Conservation (phyloP, 2,888 invertebrate species). For the Pseudococcus jackbeardsleyi region DNA sequence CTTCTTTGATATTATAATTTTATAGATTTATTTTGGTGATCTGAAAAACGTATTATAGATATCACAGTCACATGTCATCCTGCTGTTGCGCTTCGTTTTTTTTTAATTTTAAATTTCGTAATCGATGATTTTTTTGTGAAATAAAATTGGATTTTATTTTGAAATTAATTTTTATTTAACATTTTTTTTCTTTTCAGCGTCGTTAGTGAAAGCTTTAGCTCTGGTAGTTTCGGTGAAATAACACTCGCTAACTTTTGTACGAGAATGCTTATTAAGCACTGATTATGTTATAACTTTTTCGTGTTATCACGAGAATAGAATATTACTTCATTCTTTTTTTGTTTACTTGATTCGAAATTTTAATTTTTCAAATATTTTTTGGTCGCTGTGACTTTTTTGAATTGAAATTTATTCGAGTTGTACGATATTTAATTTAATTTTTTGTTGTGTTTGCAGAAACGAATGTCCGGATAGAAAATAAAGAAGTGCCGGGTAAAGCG, state of each 20-base stretch:
- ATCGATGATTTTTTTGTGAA: background rate
- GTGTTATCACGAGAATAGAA: background rate
- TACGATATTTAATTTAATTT: background rate
- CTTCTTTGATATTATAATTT: background rate
- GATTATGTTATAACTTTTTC: background rate
- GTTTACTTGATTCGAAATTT: background rate
- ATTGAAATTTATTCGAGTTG: background rate
- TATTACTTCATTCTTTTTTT: background rate
- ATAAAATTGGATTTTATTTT: background rate
- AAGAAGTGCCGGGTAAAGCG: background rate
- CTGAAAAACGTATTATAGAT: background rate
- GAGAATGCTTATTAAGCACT: background rate
- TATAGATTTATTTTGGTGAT: background rate
- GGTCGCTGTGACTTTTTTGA: background rate
- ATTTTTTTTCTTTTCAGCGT: background rate
- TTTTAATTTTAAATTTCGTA: background rate
- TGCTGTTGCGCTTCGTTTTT: conserved; percentile 1
- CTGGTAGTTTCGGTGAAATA: background rate
- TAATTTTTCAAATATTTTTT: background rate
- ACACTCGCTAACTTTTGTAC: background rate
- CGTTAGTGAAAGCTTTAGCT: background rate
- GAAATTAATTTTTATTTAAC: background rate
- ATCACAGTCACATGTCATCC: background rate
- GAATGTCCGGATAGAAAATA: background rate
- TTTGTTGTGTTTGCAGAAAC: conserved; percentile 39